Evolutionary conservation across 2,888 invertebrate species (phyloP).

Genomic region (Mamestra brassicae): DNA sequence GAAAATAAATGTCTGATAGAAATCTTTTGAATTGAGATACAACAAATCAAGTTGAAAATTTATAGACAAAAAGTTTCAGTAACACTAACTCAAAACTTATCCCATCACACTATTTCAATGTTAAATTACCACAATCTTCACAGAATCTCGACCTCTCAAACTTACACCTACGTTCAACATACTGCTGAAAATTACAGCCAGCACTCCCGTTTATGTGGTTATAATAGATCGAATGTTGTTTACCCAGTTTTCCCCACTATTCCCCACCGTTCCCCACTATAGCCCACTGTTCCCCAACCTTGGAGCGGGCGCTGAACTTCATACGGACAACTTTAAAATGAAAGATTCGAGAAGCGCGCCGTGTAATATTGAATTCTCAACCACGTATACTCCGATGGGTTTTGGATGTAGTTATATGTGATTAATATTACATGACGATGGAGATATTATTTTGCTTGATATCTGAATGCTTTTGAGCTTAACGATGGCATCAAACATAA

Average conservation of each 20-base stretch:
- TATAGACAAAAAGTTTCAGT: neutral
- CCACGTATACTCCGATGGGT: slow-evolving; percentile 51
- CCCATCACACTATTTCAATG: slow-evolving; percentile 29
- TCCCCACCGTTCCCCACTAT: slow-evolving; percentile 39
- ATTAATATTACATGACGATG: slow-evolving; percentile 37
- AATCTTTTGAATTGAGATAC: slow-evolving; percentile 2
- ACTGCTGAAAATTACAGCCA: slow-evolving; percentile 32
- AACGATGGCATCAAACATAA: neutral
- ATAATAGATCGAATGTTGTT: slow-evolving; percentile 73
- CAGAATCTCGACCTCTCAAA: slow-evolving; percentile 24
- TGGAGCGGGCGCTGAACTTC: slow-evolving; percentile 63
- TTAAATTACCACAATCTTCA: slow-evolving; percentile 14
- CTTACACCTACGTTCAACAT: slow-evolving; percentile 9
- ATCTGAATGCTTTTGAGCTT: slow-evolving; percentile 9
- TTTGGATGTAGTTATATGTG: slow-evolving; percentile 41
- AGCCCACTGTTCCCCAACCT: slow-evolving; percentile 41
- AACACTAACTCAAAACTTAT: slow-evolving; percentile 5
- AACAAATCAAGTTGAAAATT: neutral
- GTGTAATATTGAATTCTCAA: slow-evolving; percentile 66
- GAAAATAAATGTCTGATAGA: neutral
- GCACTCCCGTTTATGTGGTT: slow-evolving; percentile 55
- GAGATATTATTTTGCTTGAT: slow-evolving; percentile 10
- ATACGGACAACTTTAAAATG: slow-evolving; percentile 82
- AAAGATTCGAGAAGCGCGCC: slow-evolving; percentile 77
- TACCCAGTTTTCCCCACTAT: slow-evolving; percentile 58